phyloP scores from a whole-genome alignment of 2,888 invertebrate species.

The Dexiosoma caninum region DNA sequence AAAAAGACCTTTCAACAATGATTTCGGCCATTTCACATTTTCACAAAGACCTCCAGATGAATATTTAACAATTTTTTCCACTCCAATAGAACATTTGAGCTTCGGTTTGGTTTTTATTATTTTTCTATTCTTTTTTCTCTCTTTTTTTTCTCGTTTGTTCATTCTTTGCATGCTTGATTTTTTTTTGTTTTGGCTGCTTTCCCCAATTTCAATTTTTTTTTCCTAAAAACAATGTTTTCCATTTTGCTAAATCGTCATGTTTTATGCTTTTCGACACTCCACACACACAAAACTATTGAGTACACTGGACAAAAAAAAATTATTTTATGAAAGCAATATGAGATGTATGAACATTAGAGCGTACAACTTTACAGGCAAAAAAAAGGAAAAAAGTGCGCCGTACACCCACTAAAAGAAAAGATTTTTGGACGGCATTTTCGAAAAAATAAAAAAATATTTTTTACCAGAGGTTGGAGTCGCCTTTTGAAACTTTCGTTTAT shows the following conservation, averaged over 20 bases:
- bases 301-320: slow-evolving; percentile 17
- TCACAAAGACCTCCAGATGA: slow-evolving; percentile 56
- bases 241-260: slow-evolving; percentile 62
- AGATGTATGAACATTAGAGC: too few relatives aligned
- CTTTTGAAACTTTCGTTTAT: too few relatives aligned
- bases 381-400: too few relatives aligned
- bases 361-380: too few relatives aligned
- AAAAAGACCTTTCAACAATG: slow-evolving; percentile 51
- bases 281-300: slow-evolving; percentile 47
- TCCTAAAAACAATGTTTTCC: slow-evolving; percentile 49
- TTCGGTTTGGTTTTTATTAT: slow-evolving; percentile 48
- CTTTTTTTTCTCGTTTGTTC: slow-evolving; percentile 8
- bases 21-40: slow-evolving; percentile 57
- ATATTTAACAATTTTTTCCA: slow-evolving; percentile 62
- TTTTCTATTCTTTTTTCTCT: background rate
- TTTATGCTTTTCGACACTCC: slow-evolving; percentile 65
- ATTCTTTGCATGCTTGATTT: slow-evolving; percentile 35
- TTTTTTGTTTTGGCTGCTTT: slow-evolving; percentile 15
- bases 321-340: too few relatives aligned
- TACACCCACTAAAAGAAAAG: too few relatives aligned
- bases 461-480: too few relatives aligned
- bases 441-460: too few relatives aligned
- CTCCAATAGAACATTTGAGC: slow-evolving; percentile 55
- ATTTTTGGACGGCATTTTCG: too few relatives aligned
- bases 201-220: slow-evolving; percentile 1